Evolutionary conservation across 2,888 invertebrate species (phyloP).

Genomic region (Phania funesta): DNA sequence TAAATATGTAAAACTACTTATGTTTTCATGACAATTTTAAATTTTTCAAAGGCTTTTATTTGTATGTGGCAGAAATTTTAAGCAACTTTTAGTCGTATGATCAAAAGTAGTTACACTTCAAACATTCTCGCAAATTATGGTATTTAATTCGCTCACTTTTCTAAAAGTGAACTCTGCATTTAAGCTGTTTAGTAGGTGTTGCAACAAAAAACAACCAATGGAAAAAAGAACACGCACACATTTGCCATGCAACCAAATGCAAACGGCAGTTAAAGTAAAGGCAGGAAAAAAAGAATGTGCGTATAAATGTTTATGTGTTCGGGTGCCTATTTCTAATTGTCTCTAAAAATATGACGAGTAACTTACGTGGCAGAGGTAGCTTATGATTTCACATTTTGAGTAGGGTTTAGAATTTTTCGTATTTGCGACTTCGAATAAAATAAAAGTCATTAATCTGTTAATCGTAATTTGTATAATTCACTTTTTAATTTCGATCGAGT

Average conservation of each 20-base stretch:
- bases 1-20: too few relatives aligned
- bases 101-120: conserved; percentile 55
- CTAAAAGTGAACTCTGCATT: conserved; percentile 56
- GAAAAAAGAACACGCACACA: too few relatives aligned
- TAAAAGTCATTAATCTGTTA: too few relatives aligned
- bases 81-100: conserved; percentile 1
- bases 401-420: not conserved
- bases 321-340: conserved; percentile 21
- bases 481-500: too few relatives aligned
- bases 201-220: not conserved
- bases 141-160: conserved; percentile 61
- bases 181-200: conserved; percentile 49
- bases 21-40: not conserved
- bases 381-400: not conserved
- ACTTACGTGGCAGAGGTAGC: not conserved
- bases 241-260: not conserved
- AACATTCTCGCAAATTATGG: conserved; percentile 61
- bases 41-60: too few relatives aligned
- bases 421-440: too few relatives aligned
- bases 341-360: conserved; percentile 16
- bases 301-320: not conserved
- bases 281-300: not conserved
- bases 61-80: too few relatives aligned
- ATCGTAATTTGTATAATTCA: too few relatives aligned
- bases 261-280: too few relatives aligned